Evolutionary conservation across 2,888 invertebrate species (phyloP).

Genomic region (Tetragonisca angustula): DNA sequence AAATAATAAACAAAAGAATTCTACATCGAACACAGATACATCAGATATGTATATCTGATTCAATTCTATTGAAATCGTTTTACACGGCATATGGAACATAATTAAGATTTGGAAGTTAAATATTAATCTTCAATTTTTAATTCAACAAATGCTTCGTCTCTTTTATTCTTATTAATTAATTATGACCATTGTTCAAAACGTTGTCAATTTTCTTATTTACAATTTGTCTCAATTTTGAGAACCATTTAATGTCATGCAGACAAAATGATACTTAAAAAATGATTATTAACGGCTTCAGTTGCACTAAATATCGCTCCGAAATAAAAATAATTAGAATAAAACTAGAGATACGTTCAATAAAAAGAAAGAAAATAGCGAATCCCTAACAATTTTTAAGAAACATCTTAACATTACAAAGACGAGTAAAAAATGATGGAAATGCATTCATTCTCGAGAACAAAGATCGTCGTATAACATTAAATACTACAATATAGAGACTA

Average conservation of each 20-base stretch:
- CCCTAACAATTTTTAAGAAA: background rate
- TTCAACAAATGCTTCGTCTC: background rate
- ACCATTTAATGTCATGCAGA: background rate
- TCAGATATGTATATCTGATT: background rate
- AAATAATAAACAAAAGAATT: background rate
- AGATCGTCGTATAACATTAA: background rate
- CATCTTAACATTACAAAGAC: too few relatives aligned
- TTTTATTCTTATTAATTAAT: background rate
- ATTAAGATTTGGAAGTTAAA: background rate
- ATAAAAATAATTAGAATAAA: background rate
- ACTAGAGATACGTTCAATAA: background rate
- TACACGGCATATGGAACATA: background rate
- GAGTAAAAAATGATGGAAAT: conserved; percentile 15
- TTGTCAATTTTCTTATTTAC: background rate
- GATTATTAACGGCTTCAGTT: background rate
- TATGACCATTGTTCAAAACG: background rate
- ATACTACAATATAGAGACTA: background rate
- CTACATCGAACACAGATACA: background rate
- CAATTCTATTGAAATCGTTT: background rate
- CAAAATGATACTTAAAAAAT: background rate
- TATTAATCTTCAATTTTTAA: background rate
- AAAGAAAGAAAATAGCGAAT: background rate
- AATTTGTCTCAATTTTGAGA: background rate
- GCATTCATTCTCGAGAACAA: conserved; percentile 7
- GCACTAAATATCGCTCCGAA: background rate